Conservation (phyloP, 2,113 vertebrate genomes). For the Aspidoscelis tigris region DNA sequence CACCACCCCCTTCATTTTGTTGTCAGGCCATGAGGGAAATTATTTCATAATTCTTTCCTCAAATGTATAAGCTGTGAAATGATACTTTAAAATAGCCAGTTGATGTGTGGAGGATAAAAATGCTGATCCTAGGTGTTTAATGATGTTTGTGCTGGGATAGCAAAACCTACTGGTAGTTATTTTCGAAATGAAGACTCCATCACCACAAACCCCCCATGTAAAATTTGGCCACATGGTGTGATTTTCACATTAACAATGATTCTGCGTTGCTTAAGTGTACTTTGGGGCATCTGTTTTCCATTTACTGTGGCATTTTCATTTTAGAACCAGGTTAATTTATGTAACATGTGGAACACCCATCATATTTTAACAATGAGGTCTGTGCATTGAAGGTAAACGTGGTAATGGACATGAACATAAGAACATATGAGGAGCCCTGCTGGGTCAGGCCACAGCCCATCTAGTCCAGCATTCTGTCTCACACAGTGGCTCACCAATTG, state of each 20-base stretch:
- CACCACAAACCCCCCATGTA: not conserved
- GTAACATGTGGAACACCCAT: not conserved
- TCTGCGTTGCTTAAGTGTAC: not conserved
- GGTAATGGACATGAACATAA: not conserved
- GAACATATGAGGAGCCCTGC: too few relatives aligned
- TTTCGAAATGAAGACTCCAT: conserved; percentile 2
- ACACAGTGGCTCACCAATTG: too few relatives aligned
- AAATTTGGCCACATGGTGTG: not conserved
- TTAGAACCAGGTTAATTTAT: not conserved
- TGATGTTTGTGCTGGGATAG: conserved; percentile 60
- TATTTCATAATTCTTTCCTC: conserved; percentile 67
- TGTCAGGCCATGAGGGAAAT: conserved; percentile 65
- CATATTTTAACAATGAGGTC: not conserved
- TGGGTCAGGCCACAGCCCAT: too few relatives aligned
- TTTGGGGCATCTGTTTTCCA: not conserved
- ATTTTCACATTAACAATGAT: conserved; percentile 25
- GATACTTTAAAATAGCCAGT: conserved; percentile 61
- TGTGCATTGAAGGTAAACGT: not conserved
- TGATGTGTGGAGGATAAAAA: conserved; percentile 42
- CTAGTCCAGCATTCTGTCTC: too few relatives aligned
- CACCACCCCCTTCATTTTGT: conserved; percentile 40
- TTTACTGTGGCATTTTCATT: not conserved
- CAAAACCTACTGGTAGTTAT: conserved; percentile 44
- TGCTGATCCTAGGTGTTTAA: conserved; percentile 65
- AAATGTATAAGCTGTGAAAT: conserved; percentile 56